phyloP scores from a whole-genome alignment of 2,113 vertebrate species.

The Oenanthe melanoleuca region DNA sequence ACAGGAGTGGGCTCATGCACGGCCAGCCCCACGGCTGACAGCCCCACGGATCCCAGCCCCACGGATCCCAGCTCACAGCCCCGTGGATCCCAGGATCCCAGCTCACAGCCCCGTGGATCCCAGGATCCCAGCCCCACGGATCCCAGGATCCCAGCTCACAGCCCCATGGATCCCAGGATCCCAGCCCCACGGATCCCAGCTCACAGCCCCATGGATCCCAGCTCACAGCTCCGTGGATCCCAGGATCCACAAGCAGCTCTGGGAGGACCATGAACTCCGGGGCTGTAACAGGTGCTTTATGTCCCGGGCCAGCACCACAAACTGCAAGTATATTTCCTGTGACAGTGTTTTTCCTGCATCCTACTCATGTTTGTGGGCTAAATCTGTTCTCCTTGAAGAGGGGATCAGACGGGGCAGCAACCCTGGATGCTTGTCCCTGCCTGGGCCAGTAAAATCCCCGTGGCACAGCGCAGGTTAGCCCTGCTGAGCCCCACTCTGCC shows the following conservation, averaged over 20 bases:
- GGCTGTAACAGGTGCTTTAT: neutral
- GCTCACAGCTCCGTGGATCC: neutral
- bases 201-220: neutral
- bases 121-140: no score
- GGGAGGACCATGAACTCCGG: fast-evolving
- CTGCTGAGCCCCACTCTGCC: neutral
- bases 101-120: neutral
- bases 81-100: neutral
- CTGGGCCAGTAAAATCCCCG: neutral
- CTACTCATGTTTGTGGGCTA: neutral
- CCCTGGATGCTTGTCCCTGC: neutral
- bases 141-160: neutral
- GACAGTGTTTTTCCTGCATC: neutral
- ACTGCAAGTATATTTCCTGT: fast-evolving
- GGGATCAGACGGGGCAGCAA: neutral
- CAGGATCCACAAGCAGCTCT: neutral
- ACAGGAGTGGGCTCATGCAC: neutral
- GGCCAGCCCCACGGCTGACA: neutral
- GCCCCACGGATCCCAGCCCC: neutral
- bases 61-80: neutral
- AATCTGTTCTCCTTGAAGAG: fast-evolving
- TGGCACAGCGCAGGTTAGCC: fast-evolving
- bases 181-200: neutral
- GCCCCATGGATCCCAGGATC: no score
- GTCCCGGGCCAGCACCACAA: neutral